Percentiles rank a stretch among this genome's conserved stretches.
Evolutionary conservation across 2,113 vertebrate genomes (phyloP).

Genomic region (Rattus norvegicus): DNA sequence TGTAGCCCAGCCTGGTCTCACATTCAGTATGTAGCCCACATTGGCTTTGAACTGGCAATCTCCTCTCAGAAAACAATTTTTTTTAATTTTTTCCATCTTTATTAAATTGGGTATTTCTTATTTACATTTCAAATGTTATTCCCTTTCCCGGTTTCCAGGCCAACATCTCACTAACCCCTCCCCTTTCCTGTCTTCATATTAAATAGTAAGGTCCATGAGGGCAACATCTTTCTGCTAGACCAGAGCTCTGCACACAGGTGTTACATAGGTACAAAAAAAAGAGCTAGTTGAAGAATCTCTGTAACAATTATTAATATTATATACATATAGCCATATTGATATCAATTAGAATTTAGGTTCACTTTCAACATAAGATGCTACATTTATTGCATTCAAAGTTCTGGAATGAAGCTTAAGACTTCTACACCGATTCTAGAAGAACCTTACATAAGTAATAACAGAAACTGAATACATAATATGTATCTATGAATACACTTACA

Average conservation of each 20-base stretch:
- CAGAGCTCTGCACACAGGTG: neutral
- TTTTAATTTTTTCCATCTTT: no score
- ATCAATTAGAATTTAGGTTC: conserved; percentile 10
- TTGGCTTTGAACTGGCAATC: neutral
- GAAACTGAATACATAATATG: neutral
- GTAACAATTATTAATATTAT: neutral
- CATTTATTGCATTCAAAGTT: conserved; percentile 21
- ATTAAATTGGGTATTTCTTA: no score
- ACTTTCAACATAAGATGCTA: neutral
- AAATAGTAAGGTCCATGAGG: neutral
- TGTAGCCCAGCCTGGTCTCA: neutral
- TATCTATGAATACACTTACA: neutral
- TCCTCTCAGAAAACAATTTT: neutral
- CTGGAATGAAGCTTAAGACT: conserved; percentile 19
- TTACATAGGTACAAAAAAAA: conserved; percentile 11
- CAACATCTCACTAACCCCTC: no score
- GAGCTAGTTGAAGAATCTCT: neutral
- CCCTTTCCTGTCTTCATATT: neutral
- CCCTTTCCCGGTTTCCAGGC: no score
- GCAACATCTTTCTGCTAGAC: neutral
- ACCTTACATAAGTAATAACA: neutral
- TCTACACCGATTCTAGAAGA: conserved; percentile 35
- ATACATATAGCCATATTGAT: neutral
- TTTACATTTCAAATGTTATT: no score
- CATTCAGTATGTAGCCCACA: neutral